Conservation (phyloP, 2,888 invertebrate genomes). For the Andrena chrysosceles region DNA sequence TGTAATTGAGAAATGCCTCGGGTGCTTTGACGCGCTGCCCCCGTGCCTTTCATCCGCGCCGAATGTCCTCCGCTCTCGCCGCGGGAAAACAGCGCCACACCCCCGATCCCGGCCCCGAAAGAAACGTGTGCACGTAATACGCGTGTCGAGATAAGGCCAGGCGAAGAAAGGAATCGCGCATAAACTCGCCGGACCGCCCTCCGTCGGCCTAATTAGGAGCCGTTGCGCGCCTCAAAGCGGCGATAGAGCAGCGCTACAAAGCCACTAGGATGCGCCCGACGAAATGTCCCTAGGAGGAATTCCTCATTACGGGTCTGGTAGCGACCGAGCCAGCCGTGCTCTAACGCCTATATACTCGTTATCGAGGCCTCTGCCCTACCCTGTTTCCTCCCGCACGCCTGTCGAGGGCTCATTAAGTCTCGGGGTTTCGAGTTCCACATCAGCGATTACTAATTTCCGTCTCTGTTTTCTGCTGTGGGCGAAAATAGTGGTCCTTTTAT, state of each 20-base stretch:
- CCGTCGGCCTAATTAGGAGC: constrained; percentile 57
- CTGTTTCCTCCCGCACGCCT: background rate
- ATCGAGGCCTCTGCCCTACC: constrained; percentile 4
- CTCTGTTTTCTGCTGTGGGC: background rate
- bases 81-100: background rate
- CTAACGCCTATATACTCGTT: constrained; percentile 35
- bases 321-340: background rate
- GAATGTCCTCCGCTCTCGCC: background rate
- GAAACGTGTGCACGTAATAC: background rate
- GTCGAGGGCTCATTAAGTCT: constrained; percentile 9
- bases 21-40: constrained; percentile 32
- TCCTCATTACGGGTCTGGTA: constrained; percentile 51
- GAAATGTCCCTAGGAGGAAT: constrained; percentile 58
- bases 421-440: background rate
- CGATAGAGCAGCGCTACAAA: constrained; percentile 48
- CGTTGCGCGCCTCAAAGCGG: constrained; percentile 45
- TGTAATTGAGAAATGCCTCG: constrained; percentile 51
- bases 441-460: background rate
- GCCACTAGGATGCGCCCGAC: constrained; percentile 31
- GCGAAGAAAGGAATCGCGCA: constrained; percentile 31
- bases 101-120: background rate
- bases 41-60: constrained; percentile 7
- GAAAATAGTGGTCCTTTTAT: background rate
- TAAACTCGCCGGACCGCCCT: constrained; percentile 31
- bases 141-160: constrained; percentile 4